Evolutionary conservation across 1,140 invertebrate species (phyloP).

Genomic region (Hycleus cichorii): DNA sequence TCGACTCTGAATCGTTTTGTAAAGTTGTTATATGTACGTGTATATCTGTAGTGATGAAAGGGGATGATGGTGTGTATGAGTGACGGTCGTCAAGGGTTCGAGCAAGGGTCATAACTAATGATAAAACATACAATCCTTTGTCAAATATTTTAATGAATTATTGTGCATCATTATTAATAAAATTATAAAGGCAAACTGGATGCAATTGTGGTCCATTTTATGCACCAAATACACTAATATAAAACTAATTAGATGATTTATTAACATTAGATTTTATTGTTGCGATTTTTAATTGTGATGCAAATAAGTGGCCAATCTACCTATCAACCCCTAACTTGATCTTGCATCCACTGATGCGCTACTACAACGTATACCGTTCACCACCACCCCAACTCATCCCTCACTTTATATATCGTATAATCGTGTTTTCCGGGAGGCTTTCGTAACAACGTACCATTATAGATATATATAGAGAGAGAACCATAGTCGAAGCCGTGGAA

Average conservation of each 20-base stretch:
- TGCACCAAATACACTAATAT: slow-evolving; percentile 2
- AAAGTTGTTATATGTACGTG: neutral
- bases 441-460: slow-evolving; percentile 3
- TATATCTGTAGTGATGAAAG: too few species aligned
- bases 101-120: neutral
- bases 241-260: slow-evolving; percentile 1
- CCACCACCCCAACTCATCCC: slow-evolving; percentile 1
- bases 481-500: slow-evolving; percentile 32
- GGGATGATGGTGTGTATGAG: neutral
- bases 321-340: too few species aligned
- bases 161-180: slow-evolving; percentile 4
- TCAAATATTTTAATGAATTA: neutral
- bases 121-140: slow-evolving; percentile 1
- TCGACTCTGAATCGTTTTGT: slow-evolving; percentile 5
- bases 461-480: neutral
- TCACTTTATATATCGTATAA: neutral
- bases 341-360: too few species aligned
- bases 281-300: neutral
- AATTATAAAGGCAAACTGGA: neutral
- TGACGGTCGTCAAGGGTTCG: too few species aligned
- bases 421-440: slow-evolving; percentile 18
- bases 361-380: too few species aligned
- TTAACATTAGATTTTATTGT: slow-evolving; percentile 1
- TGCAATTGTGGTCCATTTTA: slow-evolving; percentile 8
- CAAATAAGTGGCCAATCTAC: neutral